Evolutionary conservation across 2,797 vertebrate species (phyloP), one percentile per base, ranked within the genome.

Genomic region (Rhodeus uyekii): DNA sequence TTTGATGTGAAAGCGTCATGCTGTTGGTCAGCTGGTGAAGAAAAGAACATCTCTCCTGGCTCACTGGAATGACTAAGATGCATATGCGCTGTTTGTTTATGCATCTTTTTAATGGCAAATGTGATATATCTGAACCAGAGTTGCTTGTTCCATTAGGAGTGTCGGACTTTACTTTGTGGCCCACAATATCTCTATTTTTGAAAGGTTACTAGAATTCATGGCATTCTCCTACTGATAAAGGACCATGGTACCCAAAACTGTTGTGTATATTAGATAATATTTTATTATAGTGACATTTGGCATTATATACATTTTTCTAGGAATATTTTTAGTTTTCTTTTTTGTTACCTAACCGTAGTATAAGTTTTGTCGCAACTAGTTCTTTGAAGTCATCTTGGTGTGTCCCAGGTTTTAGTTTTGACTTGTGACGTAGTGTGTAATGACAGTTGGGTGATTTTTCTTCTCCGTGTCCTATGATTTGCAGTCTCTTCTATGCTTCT

Each of bases 1-100:
- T 58, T 60, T 72, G 44, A 7, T 29, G 72, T 72, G 64, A 80
- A 86, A 60, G 24, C 46, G 19, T 29, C 39, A 55, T 69, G 53
- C 27, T 76, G 55, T 39, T 64, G 60, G 42, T 72, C 69, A 73
- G 27, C 38, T 61, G 39, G 27, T 72, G n/a, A 46, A 48, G 55
- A 73, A 9, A n/a, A 72, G 78, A 29, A 72, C 68, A 34, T 72
- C 32, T 68, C 65, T 80, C 36, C 13, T 58, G 12, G 65, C 50
- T 55, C 27, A 14, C 48, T 32, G 22, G 39, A 72, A 22, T 4
- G 16, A 29, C 32, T 72, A 27, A 55, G 36, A 72, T 80, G 67
- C 55, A 60, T 36, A 34, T 44, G 16, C 65, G 38, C 8, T 53
- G 39, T 63, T 83, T 69, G 34, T 83, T 61, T 58, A 42, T 65